A percentile compares a stretch with the other conserved stretches of the same genome.
Conservation (phyloP, 1,140 invertebrate species). For the Eciton burchellii region DNA sequence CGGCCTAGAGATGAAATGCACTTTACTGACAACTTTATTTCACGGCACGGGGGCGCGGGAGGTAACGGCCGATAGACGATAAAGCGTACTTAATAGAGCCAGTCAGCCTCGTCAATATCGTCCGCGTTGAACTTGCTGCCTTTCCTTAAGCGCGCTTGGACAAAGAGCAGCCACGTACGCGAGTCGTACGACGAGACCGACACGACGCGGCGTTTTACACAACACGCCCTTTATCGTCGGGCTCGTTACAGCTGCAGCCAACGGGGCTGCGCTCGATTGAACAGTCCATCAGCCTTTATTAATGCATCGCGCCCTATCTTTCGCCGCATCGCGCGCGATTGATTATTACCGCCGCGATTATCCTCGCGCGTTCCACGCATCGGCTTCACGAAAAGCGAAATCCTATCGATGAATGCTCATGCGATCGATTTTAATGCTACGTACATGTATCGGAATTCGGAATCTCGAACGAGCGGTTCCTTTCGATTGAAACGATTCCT, state of each 20-base stretch:
- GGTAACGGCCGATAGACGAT: constrained; percentile 29
- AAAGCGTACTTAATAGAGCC: constrained; percentile 47
- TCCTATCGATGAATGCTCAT: neutral
- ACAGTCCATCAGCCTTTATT: constrained; percentile 52
- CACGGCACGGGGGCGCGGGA: constrained; percentile 20
- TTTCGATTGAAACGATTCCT: neutral
- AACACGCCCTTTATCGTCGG: constrained; percentile 51
- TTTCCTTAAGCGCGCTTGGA: constrained; percentile 12
- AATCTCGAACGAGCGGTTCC: neutral
- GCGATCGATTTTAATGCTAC: neutral
- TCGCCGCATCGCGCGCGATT: constrained; percentile 33
- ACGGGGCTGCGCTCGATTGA: constrained; percentile 38
- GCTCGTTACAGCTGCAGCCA: constrained; percentile 21
- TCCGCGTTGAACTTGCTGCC: constrained; percentile 33
- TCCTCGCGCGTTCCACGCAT: constrained; percentile 30
- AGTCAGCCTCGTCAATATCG: constrained; percentile 57
- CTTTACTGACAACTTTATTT: constrained; percentile 56
- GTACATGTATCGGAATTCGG: neutral
- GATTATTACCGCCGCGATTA: constrained; percentile 1
- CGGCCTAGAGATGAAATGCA: constrained; percentile 50
- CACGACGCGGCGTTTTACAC: constrained; percentile 24
- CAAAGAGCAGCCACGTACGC: neutral
- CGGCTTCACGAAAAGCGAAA: constrained; percentile 12
- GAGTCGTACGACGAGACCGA: neutral
- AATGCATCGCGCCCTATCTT: constrained; percentile 30